These are phyloP conservation scores for Brachionus sp. DNA, from an alignment of 1,140 invertebrate species.

Conservation along the genomic window DNA sequence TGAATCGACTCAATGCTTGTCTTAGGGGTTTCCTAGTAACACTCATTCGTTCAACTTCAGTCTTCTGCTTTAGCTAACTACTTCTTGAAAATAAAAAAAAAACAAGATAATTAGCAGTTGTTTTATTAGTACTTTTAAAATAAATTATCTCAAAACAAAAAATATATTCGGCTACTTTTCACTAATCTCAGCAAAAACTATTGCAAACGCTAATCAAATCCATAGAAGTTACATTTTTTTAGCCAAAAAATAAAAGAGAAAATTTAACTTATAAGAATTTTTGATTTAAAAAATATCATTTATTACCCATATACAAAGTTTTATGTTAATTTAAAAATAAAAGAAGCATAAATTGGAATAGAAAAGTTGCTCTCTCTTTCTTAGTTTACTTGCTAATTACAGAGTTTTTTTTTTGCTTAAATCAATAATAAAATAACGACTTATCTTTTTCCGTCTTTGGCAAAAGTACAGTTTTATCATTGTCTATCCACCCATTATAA, in stretches of 20 bases:
- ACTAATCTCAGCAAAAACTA: not conserved
- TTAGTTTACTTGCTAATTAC: too few species aligned
- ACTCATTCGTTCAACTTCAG: not conserved
- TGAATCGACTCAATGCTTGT: not conserved
- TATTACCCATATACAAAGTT: not conserved
- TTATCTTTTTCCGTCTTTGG: not conserved
- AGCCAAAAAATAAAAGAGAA: not conserved
- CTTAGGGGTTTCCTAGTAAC: not conserved
- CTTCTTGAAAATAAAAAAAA: too few species aligned
- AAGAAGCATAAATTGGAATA: not conserved
- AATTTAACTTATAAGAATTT: not conserved
- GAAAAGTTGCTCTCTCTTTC: too few species aligned
- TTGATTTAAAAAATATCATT: not conserved
- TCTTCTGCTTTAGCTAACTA: too few species aligned
- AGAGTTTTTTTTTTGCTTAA: not conserved
- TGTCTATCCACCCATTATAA: not conserved
- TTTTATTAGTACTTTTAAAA: too few species aligned
- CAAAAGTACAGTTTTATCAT: not conserved
- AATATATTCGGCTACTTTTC: not conserved
- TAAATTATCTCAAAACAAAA: not conserved
- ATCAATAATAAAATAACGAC: not conserved
- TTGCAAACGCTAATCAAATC: too few species aligned
- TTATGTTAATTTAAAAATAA: not conserved
- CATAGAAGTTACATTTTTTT: not conserved
- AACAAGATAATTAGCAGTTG: too few species aligned